phyloP scores from a whole-genome alignment of 2,888 invertebrate species.

The Osedax fenrisi region DNA sequence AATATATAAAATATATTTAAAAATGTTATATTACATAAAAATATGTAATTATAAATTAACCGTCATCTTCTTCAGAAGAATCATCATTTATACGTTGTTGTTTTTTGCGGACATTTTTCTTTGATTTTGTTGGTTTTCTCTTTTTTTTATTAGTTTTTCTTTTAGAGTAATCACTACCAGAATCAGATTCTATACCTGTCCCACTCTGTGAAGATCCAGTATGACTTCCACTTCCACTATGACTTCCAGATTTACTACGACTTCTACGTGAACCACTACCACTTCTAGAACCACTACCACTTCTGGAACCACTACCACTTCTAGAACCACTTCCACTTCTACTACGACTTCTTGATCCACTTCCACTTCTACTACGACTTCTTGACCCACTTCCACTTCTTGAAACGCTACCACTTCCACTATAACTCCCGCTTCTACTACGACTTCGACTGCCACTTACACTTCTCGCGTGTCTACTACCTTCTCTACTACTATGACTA shows the following conservation, averaged over 20 bases:
- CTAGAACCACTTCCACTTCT: neutral
- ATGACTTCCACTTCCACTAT: neutral
- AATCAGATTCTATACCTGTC: too few species aligned
- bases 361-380: slow-evolving; percentile 18
- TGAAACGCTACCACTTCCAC: slow-evolving; percentile 12
- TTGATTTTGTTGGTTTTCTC: neutral
- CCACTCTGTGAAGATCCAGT: neutral
- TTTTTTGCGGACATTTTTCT: neutral
- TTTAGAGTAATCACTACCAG: neutral
- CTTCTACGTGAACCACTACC: neutral
- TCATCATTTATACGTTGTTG: neutral
- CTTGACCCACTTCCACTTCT: slow-evolving; percentile 11
- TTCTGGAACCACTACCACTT: neutral
- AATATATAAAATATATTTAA: too few species aligned
- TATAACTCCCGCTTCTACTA: neutral
- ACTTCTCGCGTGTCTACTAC: neutral
- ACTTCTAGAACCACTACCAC: slow-evolving; percentile 19
- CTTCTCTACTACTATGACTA: neutral
- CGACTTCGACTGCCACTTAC: neutral
- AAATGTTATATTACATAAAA: neutral
- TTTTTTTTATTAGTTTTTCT: neutral
- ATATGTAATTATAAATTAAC: neutral
- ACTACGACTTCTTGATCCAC: slow-evolving; percentile 11
- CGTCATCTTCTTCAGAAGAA: neutral
- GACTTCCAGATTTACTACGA: slow-evolving; percentile 20